These are phyloP conservation scores for Grantiella picta DNA, from an alignment of 2,113 vertebrate genomes.

Conservation along the genomic window DNA sequence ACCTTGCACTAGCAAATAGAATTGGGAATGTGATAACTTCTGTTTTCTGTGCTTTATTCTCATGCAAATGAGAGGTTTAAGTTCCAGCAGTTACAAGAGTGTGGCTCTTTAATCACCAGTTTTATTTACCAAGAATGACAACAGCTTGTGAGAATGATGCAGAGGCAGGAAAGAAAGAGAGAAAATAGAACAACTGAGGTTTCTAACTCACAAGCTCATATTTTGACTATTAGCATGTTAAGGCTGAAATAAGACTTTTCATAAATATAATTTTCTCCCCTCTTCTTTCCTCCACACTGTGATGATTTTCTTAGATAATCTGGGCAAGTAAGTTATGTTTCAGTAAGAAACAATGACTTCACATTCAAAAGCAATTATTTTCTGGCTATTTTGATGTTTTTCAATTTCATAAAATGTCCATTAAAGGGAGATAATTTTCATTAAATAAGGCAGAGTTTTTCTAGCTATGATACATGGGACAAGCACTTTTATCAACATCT, in stretches of 20 bases:
- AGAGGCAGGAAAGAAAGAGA: background rate
- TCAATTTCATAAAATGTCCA: background rate
- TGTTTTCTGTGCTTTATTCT: background rate
- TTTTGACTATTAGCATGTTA: background rate
- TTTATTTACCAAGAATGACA: background rate
- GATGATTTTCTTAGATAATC: background rate
- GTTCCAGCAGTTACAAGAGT: background rate
- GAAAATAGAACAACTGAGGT: background rate
- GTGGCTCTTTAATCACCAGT: background rate
- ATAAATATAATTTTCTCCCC: background rate
- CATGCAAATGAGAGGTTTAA: conserved; percentile 8
- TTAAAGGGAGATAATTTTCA: background rate
- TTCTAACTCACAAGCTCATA: background rate
- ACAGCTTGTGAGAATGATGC: background rate
- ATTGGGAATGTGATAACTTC: background rate
- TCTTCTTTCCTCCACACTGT: background rate
- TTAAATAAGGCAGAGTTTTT: background rate
- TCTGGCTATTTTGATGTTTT: background rate
- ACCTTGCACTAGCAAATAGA: background rate
- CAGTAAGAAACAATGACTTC: background rate
- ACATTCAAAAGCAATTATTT: background rate
- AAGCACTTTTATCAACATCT: background rate
- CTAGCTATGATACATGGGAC: background rate
- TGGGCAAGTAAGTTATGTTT: background rate
- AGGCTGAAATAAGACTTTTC: background rate